Base-by-base conservation (phyloP, 2,888 invertebrate genomes). In the Cheilosia vernalis region DNA sequence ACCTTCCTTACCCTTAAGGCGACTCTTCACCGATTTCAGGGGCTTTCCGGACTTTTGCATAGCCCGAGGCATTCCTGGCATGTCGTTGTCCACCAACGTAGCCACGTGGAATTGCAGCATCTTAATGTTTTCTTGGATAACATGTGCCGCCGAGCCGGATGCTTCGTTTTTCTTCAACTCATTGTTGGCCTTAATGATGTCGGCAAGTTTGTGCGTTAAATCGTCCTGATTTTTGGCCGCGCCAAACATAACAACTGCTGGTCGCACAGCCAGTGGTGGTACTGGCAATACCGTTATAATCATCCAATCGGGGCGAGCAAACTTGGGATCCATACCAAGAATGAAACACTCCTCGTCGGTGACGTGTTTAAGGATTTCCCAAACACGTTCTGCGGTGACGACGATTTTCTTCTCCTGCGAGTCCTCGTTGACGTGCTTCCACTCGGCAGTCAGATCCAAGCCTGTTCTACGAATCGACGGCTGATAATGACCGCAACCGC, bases 41-140 rank as follows among this genome's bases (percentile, higher is more conserved):
- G 99, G 99, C 91, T 99, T 97, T 4, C 99, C 99, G 0, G 99
- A 99, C 92, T 99, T 99, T 92, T 99, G 99, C 95, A 98, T 98
- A 10, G 99, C 99, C 89, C 97, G 94, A 10, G 98, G 98, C 94
- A 99, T 95, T 0, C 99, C 99, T 49, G 99, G 99, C 96, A 99
- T 98, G 89, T 99, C 99, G 92, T 99, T 99, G 90, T 99, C 99
- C 1, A 98, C 96, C 87, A 99, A 94, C 2, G 99, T 99, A 1
- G 99, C 98, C 2, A 99, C 99, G 92, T 99, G 99, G 90, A 98
- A 99, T 92, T 99, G 99, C 87, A 99, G 92, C 96, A 99, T 96
- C 92, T 98, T 98, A 4, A 98, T 97, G 91, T 99, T 99, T 92
- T 99, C 99, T 30, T 96, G 94, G 44, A 99, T 95, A 2, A 99